These are phyloP conservation scores for Pachypanchax playfairii DNA, from an alignment of 2,113 vertebrate species.

Conservation along the genomic window DNA sequence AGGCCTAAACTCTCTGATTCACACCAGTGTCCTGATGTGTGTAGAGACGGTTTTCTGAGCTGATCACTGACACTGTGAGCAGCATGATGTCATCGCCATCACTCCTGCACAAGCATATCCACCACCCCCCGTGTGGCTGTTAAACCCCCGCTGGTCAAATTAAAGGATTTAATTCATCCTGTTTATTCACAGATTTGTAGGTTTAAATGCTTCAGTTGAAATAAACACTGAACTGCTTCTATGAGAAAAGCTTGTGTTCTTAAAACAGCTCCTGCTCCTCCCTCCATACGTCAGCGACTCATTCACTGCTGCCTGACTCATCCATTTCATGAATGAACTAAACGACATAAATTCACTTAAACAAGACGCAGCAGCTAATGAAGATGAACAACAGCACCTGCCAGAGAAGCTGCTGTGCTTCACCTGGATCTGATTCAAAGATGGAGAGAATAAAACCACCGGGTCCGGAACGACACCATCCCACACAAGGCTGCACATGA, in stretches of 20 bases:
- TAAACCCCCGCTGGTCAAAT: not conserved
- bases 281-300: constrained; percentile 56
- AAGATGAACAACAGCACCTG: no score
- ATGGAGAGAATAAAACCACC: no score
- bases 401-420: no score
- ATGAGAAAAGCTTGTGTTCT: constrained; percentile 21
- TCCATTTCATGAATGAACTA: constrained; percentile 66
- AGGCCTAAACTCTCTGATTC: no score
- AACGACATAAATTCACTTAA: not conserved
- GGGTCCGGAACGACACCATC: no score
- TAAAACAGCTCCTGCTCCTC: constrained; percentile 43
- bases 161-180: not conserved
- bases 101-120: constrained; percentile 21
- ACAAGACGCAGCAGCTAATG: constrained; percentile 1
- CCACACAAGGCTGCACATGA: no score
- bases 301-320: constrained; percentile 67
- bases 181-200: not conserved
- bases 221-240: constrained; percentile 31
- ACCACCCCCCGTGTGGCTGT: not conserved
- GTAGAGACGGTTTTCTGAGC: no score
- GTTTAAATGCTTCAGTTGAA: not conserved
- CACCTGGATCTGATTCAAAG: no score
- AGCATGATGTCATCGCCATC: constrained; percentile 44
- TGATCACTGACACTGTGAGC: no score
- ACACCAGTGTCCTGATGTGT: no score